phyloP scores from a whole-genome alignment of 2,113 vertebrate genomes.

The Laterallus jamaicensis region DNA sequence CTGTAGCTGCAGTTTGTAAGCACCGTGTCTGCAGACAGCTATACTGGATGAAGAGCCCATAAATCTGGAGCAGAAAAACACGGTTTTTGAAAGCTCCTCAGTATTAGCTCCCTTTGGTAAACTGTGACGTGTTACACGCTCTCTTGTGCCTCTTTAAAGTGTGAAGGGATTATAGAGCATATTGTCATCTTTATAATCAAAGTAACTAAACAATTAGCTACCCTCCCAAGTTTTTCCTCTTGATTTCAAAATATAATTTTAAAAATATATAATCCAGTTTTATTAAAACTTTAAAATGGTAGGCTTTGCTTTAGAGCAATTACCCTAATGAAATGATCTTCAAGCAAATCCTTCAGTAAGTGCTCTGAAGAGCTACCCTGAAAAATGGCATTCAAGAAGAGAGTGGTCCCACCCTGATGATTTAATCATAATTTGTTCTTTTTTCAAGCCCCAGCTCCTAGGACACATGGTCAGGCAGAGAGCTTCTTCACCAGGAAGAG shows the following conservation, averaged over 20 bases:
- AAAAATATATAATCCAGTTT: neutral
- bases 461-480: neutral
- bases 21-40: neutral
- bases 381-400: neutral
- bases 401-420: neutral
- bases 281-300: neutral
- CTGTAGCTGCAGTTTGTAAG: neutral
- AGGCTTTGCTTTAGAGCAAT: neutral
- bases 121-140: constrained; percentile 34
- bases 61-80: neutral
- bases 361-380: neutral
- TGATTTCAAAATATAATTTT: neutral
- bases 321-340: neutral
- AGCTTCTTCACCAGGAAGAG: neutral
- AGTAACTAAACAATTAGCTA: constrained; percentile 49
- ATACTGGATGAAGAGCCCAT: neutral
- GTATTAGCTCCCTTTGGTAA: constrained; percentile 56
- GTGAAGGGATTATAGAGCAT: constrained; percentile 39
- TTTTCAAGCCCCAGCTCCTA: neutral
- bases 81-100: constrained; percentile 29
- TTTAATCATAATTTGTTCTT: neutral
- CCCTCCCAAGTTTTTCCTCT: neutral
- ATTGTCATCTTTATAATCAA: constrained; percentile 57
- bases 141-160: constrained; percentile 35
- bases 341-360: neutral